Conservation (phyloP, 2,797 vertebrate species). For the Pipistrellus pygmaeus region DNA sequence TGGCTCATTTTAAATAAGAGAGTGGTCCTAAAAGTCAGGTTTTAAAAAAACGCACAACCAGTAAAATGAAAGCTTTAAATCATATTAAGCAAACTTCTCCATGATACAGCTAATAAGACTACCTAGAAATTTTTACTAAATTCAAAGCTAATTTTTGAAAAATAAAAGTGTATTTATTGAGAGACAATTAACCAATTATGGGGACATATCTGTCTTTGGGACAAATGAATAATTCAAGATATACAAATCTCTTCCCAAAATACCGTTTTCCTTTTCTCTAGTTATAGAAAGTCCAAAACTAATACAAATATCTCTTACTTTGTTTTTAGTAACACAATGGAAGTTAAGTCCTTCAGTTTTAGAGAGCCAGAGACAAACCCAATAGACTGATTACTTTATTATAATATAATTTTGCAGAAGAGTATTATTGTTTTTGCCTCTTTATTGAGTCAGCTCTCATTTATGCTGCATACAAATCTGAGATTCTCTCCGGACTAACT, state of each 20-base stretch:
- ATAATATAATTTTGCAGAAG: neutral
- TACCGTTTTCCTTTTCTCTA: neutral
- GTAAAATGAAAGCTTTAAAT: neutral
- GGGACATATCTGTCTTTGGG: neutral
- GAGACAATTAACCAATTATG: neutral
- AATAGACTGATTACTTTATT: neutral
- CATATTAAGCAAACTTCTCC: neutral
- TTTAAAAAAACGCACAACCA: neutral
- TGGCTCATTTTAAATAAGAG: neutral
- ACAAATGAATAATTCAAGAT: slow-evolving; percentile 46
- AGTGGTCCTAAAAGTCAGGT: neutral
- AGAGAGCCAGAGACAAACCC: slow-evolving; percentile 33
- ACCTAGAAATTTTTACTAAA: neutral
- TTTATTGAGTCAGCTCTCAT: neutral
- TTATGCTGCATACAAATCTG: neutral
- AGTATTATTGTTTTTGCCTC: neutral
- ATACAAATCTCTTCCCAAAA: neutral
- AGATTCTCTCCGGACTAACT: neutral
- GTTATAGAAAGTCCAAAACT: neutral
- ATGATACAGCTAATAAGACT: neutral
- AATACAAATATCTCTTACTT: slow-evolving; percentile 33
- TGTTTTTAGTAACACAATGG: slow-evolving; percentile 4
- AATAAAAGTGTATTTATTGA: neutral
- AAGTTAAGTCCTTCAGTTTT: slow-evolving; percentile 36
- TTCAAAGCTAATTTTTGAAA: neutral